A percentile compares a stretch with the other conserved stretches of the same genome.
phyloP scores from a whole-genome alignment of 2,888 invertebrate species.

The Monochamus alternatus region DNA sequence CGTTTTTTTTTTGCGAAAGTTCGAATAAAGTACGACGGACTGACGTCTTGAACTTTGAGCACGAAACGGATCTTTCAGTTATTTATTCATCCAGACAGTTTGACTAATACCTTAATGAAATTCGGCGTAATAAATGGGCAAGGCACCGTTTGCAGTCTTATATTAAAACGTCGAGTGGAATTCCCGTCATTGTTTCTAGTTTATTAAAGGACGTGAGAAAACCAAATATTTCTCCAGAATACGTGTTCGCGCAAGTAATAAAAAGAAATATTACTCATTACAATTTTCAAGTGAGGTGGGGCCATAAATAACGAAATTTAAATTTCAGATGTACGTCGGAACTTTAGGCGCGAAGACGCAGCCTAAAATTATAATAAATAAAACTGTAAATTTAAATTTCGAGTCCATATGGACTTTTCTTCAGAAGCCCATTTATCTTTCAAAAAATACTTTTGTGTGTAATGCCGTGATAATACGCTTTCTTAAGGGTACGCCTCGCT shows the following conservation, averaged over 20 bases:
- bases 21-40: too few relatives aligned
- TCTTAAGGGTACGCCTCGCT: background rate
- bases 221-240: slow-evolving; percentile 13
- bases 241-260: slow-evolving; percentile 18
- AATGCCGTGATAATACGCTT: background rate
- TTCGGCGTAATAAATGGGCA: slow-evolving; percentile 5
- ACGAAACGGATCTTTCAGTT: background rate
- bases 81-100: background rate
- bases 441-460: slow-evolving; percentile 5
- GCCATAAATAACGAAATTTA: slow-evolving; percentile 33
- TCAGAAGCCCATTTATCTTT: slow-evolving; percentile 18
- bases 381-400: slow-evolving; percentile 22
- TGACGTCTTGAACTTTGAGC: too few relatives aligned
- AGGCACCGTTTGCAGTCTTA: background rate
- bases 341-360: slow-evolving; percentile 2
- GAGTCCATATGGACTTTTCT: slow-evolving; percentile 28
- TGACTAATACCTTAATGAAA: slow-evolving; percentile 4
- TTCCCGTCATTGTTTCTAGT: slow-evolving; percentile 4
- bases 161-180: slow-evolving; percentile 3
- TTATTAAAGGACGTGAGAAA: slow-evolving; percentile 15
- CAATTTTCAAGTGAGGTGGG: slow-evolving; percentile 19
- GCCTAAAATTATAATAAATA: slow-evolving; percentile 33
- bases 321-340: slow-evolving; percentile 29
- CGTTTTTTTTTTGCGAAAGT: too few relatives aligned
- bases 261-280: slow-evolving; percentile 33